These are phyloP conservation scores for Mythimna vitellina DNA, from an alignment of 2,888 invertebrate species.

Conservation along the genomic window DNA sequence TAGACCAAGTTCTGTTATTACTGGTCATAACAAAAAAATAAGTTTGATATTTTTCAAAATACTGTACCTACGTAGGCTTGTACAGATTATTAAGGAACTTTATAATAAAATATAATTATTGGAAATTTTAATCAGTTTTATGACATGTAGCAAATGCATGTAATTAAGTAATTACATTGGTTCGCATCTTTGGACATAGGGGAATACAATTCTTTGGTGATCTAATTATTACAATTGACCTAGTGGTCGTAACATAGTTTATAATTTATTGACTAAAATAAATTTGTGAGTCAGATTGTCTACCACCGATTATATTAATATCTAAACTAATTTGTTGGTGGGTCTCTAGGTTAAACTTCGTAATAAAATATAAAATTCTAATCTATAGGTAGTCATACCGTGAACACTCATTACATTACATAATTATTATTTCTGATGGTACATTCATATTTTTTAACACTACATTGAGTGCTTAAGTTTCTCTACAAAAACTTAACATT, in stretches of 20 bases:
- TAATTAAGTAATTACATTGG: conserved; percentile 19
- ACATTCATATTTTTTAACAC: conserved; percentile 64
- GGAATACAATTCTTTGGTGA: conserved; percentile 56
- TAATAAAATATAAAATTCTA: conserved; percentile 70
- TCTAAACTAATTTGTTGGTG: conserved; percentile 75
- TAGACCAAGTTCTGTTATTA: conserved; percentile 1
- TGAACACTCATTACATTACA: conserved; percentile 75
- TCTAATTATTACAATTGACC: conserved; percentile 32
- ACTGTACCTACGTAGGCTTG: conserved; percentile 44
- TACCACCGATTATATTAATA: conserved; percentile 66
- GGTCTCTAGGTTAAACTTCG: conserved; percentile 72
- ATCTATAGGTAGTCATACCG: conserved; percentile 67
- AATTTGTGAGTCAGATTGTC: conserved; percentile 53
- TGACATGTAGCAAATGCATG: conserved; percentile 38
- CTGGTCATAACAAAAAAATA: conserved; percentile 33
- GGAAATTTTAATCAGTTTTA: conserved; percentile 29
- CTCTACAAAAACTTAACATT: conserved; percentile 65
- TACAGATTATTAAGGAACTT: conserved; percentile 51
- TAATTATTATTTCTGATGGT: conserved; percentile 58
- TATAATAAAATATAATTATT: conserved; percentile 34
- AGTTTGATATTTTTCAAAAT: conserved; percentile 46
- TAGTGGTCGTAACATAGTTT: conserved; percentile 25
- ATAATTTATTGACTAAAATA: conserved; percentile 51
- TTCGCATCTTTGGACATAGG: conserved; percentile 37
- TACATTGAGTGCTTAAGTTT: conserved; percentile 53